Evolutionary conservation across 2,113 vertebrate species (phyloP), one percentile per base, ranked within the genome.

Genomic region (Seriola dumerili): DNA sequence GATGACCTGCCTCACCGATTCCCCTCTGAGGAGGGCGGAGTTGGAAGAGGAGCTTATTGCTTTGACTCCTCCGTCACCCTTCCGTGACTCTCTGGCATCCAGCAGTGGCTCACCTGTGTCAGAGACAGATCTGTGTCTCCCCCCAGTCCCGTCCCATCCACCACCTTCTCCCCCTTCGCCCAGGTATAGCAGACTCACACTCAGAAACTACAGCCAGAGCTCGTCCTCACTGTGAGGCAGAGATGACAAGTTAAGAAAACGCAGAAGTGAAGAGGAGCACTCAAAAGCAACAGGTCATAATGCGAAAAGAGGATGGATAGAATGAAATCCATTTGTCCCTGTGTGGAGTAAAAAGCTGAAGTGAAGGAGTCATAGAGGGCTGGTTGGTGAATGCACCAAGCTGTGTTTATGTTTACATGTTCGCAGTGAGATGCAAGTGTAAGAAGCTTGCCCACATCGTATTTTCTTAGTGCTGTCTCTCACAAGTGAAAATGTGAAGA

Each of bases 201-300:
- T 99, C 90, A 95, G 98, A 95, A 97, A 99, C 95, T 99, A 99
- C 94, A 96, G 97, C 88, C 98, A 99, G 96, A 99, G 98, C 92
- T 99, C 98, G 79, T 99, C 98, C 81, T 99, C 98, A 5, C 95
- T 99, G 96, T 99, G 96, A 99, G 94, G 85, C 54, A 46, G 58
- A 52, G 59, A 8, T n/a, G 48, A 76, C 44, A 14, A 54, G 54
- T 13, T 6, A 9, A 48, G 75, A 40, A 23, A 63, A 21, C 1
- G 32, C 70, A n/a, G 21, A 59, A 40, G 34, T 32, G 77, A 57
- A 69, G 76, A 76, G n/a, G 48, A 81, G 72, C 67, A 52, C 55
- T 79, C 65, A 61, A 50, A 72, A 72, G 69, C 57, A 66, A 59
- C 62, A n/a, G 76, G 63, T 52, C 38, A 69, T 34, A 5, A n/a